These are phyloP conservation scores for Zapus hudsonius DNA, from an alignment of 2,113 vertebrate species.

Conservation along the genomic window DNA sequence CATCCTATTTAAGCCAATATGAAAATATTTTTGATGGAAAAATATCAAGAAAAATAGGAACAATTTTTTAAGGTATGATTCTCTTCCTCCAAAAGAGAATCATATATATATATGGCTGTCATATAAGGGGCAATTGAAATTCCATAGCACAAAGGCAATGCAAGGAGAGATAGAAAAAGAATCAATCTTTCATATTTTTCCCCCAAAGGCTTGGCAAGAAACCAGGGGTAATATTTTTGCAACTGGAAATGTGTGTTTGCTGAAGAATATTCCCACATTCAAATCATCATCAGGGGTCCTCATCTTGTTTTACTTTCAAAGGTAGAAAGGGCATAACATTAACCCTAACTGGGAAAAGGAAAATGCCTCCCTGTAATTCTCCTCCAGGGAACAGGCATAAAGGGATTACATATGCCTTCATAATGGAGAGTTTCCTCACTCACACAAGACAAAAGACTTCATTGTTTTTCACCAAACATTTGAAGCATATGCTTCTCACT, in stretches of 20 bases:
- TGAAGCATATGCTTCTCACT: slow-evolving; percentile 47
- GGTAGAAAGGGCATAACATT: slow-evolving; percentile 74
- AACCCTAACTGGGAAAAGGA: slow-evolving; percentile 78
- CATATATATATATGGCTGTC: slow-evolving; percentile 47
- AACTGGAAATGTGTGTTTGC: slow-evolving; percentile 80
- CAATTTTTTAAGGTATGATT: slow-evolving; percentile 64
- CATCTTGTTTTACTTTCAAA: slow-evolving; percentile 81
- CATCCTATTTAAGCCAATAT: slow-evolving; percentile 68
- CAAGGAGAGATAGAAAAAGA: slow-evolving; percentile 44
- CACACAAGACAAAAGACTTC: slow-evolving; percentile 78
- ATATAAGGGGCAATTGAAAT: slow-evolving; percentile 73
- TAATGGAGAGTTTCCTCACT: slow-evolving; percentile 77
- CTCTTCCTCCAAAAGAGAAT: slow-evolving; percentile 16
- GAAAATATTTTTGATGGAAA: slow-evolving; percentile 78
- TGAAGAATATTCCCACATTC: slow-evolving; percentile 81
- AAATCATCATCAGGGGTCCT: slow-evolving; percentile 79
- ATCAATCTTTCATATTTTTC: slow-evolving; percentile 60
- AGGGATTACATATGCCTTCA: slow-evolving; percentile 74
- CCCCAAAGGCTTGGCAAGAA: slow-evolving; percentile 67
- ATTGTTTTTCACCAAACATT: slow-evolving; percentile 76
- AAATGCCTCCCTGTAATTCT: slow-evolving; percentile 66
- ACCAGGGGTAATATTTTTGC: slow-evolving; percentile 80
- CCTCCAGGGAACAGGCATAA: slow-evolving; percentile 72
- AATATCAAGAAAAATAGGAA: slow-evolving; percentile 77
- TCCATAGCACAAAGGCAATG: slow-evolving; percentile 71